Conservation (phyloP, 2,797 vertebrate species). For the Acanthis flammea region DNA sequence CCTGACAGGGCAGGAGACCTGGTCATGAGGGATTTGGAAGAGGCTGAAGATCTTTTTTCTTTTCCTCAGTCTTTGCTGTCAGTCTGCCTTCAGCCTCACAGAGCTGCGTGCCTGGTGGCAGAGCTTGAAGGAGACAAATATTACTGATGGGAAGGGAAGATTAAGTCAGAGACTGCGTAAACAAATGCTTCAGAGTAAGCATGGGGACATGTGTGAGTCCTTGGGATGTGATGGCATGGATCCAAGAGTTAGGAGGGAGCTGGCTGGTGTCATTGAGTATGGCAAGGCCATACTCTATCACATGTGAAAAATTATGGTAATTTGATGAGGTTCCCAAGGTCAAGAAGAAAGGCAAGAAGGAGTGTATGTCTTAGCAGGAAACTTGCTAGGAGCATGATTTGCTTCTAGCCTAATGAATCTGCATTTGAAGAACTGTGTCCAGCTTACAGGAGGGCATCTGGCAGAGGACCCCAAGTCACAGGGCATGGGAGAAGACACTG, state of each 20-base stretch:
- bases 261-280: neutral
- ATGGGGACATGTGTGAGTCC: neutral
- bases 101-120: neutral
- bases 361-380: neutral
- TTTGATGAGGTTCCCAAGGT: neutral
- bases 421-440: neutral
- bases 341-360: neutral
- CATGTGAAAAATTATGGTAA: neutral
- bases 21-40: neutral
- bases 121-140: neutral
- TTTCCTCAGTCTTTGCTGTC: neutral
- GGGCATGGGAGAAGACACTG: neutral
- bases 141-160: neutral
- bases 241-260: neutral
- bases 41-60: neutral
- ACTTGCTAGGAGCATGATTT: neutral
- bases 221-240: neutral
- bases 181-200: neutral
- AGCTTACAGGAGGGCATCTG: neutral
- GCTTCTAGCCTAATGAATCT: neutral
- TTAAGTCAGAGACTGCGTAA: neutral
- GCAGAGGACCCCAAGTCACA: neutral
- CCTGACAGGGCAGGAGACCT: neutral
- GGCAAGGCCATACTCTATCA: neutral
- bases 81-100: neutral